Evolutionary conservation across 2,888 invertebrate genomes (phyloP).

Genomic region (Lepidochrysops patricia): DNA sequence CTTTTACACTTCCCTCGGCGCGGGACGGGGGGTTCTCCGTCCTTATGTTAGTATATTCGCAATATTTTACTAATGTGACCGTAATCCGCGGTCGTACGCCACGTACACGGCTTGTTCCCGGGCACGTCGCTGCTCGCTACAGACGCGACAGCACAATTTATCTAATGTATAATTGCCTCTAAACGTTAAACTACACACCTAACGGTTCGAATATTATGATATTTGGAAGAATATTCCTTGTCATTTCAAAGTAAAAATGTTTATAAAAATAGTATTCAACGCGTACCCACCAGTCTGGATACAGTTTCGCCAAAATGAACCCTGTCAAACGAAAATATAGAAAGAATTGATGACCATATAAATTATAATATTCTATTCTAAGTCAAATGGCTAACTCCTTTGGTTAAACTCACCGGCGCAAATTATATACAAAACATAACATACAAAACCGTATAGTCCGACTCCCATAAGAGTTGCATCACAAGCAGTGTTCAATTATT

Average conservation of each 20-base stretch:
- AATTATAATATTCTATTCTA: conserved; percentile 60
- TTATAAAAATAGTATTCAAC: conserved; percentile 39
- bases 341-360: conserved; percentile 36
- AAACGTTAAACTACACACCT: conserved; percentile 38
- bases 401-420: conserved; percentile 69
- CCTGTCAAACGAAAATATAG: conserved; percentile 35
- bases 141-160: conserved; percentile 38
- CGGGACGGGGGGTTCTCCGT: conserved; percentile 20
- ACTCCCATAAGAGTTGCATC: neutral
- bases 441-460: conserved; percentile 3
- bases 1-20: conserved; percentile 27
- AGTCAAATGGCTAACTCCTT: conserved; percentile 63
- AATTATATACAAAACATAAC: conserved; percentile 25
- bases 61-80: conserved; percentile 29
- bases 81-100: conserved; percentile 3
- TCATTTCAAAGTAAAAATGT: conserved; percentile 34
- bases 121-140: conserved; percentile 41
- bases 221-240: conserved; percentile 33
- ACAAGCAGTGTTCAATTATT: no score
- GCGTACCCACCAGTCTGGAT: conserved; percentile 28
- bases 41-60: conserved; percentile 22
- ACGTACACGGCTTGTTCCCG: conserved; percentile 47
- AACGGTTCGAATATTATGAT: conserved; percentile 24
- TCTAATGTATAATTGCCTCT: conserved; percentile 45
- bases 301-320: conserved; percentile 30